Evolutionary conservation across 2,797 vertebrate genomes (phyloP).

Genomic region (Pipistrellus pygmaeus): DNA sequence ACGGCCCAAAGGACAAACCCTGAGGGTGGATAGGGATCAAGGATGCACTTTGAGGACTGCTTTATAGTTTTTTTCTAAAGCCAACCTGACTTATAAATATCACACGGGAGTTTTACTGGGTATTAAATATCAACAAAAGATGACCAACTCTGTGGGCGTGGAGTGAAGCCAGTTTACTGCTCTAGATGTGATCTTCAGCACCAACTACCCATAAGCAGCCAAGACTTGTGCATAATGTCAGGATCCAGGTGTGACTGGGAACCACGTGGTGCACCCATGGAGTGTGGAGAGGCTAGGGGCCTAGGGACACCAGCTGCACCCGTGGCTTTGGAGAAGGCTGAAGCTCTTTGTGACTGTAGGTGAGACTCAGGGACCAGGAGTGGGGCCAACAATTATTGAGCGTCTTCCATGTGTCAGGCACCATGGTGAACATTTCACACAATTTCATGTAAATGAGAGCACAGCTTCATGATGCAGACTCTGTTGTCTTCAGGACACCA

Average conservation of each 20-base stretch:
- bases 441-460: background rate
- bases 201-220: background rate
- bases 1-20: background rate
- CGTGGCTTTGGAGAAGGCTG: background rate
- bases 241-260: background rate
- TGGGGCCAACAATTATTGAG: background rate
- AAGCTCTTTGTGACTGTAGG: background rate
- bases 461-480: background rate
- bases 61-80: background rate
- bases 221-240: background rate
- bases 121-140: background rate
- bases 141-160: background rate
- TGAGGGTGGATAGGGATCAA: background rate
- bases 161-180: background rate
- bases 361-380: background rate
- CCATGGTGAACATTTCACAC: background rate
- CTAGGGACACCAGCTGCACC: background rate
- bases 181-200: background rate
- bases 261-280: background rate
- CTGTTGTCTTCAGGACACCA: background rate
- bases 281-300: background rate
- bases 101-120: background rate
- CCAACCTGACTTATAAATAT: background rate
- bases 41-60: background rate
- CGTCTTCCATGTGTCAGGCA: background rate